A percentile compares a stretch with the other conserved stretches of the same genome.
Evolutionary conservation across 2,797 vertebrate genomes (phyloP).

Genomic region (Sebastes umbrosus): DNA sequence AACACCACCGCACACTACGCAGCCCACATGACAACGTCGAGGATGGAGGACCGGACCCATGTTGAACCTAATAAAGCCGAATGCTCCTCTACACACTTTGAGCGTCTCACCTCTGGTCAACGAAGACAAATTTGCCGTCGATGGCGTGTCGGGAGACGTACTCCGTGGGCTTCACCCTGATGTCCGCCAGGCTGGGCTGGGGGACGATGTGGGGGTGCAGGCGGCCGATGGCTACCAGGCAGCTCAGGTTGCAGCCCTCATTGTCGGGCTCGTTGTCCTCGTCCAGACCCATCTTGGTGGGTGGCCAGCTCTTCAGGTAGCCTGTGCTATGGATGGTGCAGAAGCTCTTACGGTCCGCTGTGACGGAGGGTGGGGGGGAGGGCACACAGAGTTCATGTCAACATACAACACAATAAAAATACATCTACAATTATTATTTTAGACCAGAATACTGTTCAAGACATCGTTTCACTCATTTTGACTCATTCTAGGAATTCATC

Average conservation of each 20-base stretch:
- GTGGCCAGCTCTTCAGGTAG: conserved; percentile 99
- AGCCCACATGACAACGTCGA: no score
- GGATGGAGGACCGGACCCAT: neutral
- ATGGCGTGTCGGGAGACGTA: conserved; percentile 97
- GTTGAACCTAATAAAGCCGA: neutral
- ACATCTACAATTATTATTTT: no score
- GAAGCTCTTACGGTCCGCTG: conserved; percentile 98
- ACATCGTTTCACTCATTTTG: neutral
- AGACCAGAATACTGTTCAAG: neutral
- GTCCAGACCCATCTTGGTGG: conserved; percentile 97
- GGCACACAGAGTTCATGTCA: neutral
- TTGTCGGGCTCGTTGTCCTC: conserved; percentile 97
- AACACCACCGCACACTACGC: neutral
- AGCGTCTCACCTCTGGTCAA: conserved; percentile 94
- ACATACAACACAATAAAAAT: neutral
- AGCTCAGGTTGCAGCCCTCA: conserved; percentile 97
- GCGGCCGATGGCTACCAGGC: conserved; percentile 96
- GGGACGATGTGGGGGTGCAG: conserved; percentile 94
- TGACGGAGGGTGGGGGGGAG: neutral
- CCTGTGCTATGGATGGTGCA: conserved; percentile 99
- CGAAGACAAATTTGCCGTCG: conserved; percentile 98
- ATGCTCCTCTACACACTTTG: neutral
- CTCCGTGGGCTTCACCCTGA: conserved; percentile 95
- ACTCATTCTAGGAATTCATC: no score
- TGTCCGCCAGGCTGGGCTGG: conserved; percentile 91